A percentile compares a stretch with the other conserved stretches of the same genome.
Evolutionary conservation across 2,888 invertebrate species (phyloP).

Genomic region (Drosophila birchii): DNA sequence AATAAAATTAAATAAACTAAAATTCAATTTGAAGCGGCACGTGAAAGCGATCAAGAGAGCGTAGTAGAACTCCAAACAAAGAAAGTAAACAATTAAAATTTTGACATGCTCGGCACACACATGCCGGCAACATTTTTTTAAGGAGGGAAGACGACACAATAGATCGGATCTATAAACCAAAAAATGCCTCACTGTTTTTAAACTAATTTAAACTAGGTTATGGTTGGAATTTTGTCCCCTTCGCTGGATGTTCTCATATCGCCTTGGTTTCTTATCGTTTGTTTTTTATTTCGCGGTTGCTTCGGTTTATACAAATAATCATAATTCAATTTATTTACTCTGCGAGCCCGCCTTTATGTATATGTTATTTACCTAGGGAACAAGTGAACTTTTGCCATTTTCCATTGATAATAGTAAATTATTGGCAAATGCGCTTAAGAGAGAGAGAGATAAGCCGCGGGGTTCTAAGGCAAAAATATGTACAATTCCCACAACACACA

Average conservation of each 20-base stretch:
- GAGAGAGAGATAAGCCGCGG: conserved; percentile 61
- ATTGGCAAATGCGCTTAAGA: conserved; percentile 64
- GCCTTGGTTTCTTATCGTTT: conserved; percentile 22
- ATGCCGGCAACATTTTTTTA: neutral
- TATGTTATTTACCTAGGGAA: conserved; percentile 8
- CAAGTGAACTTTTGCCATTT: conserved; percentile 50
- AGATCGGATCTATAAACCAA: neutral
- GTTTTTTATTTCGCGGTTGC: neutral
- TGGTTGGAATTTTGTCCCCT: conserved; percentile 3
- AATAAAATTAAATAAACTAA: conserved; percentile 19
- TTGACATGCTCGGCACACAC: conserved; percentile 13
- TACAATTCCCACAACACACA: conserved; percentile 38
- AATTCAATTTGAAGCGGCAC: conserved; percentile 31
- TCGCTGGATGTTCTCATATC: neutral
- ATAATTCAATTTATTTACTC: conserved; percentile 20
- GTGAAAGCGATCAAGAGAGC: conserved; percentile 37
- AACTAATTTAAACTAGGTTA: conserved; percentile 28
- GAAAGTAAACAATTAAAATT: conserved; percentile 13
- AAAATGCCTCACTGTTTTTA: neutral
- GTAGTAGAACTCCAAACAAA: conserved; percentile 9
- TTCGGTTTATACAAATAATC: conserved; percentile 27
- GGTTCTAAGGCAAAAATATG: conserved; percentile 27
- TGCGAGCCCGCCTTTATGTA: neutral
- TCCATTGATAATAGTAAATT: conserved; percentile 62
- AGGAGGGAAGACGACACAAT: neutral